phyloP scores from a whole-genome alignment of 2,888 invertebrate genomes.

The Tinea trinotella region DNA sequence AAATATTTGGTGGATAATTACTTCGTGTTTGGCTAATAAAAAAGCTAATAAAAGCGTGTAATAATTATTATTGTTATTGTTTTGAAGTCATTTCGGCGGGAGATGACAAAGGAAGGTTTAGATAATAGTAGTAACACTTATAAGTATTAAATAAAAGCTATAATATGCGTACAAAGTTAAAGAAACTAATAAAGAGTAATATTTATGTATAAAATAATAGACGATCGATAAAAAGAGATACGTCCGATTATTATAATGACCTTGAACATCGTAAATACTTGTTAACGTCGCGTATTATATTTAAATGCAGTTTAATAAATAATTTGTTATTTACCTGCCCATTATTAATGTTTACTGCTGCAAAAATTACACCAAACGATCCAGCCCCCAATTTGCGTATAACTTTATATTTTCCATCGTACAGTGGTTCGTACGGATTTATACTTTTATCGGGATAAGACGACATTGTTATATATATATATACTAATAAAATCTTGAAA shows the following conservation, averaged over 20 bases:
- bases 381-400: constrained; percentile 98
- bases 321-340: constrained; percentile 80
- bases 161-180: no score
- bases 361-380: constrained; percentile 99
- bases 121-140: no score
- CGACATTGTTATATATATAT: background rate
- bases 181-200: background rate
- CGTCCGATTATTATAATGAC: background rate
- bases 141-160: no score
- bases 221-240: background rate
- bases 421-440: background rate
- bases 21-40: no score
- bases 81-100: no score
- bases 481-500: background rate
- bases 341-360: constrained; percentile 94
- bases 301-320: background rate
- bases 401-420: constrained; percentile 84
- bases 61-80: no score
- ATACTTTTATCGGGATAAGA: background rate
- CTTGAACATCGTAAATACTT: background rate
- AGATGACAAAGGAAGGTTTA: no score
- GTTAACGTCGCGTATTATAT: background rate
- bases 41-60: no score
- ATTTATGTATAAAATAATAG: background rate
- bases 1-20: no score